Conservation (phyloP, 2,113 vertebrate genomes). For the human region GRCh38 chr21:41647501-41648000, state of each 20-base stretch:
- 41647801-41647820: not conserved
- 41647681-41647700: not conserved
- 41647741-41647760: not conserved
- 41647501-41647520: too few species aligned
- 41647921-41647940: not conserved
- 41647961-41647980: too few species aligned
- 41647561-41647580: not conserved
- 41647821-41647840: not conserved
- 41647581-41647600: not conserved
- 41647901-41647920: not conserved
- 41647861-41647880: not conserved
- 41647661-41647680: not conserved
- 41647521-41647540: too few species aligned
- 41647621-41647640: not conserved
- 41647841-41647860: not conserved
- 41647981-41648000: not conserved
- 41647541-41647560: too few species aligned
- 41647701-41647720: not conserved
- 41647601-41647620: accelerated
- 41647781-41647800: not conserved
- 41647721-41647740: not conserved
- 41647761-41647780: too few species aligned
- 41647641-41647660: not conserved
- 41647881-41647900: not conserved
- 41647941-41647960: not conserved